These are phyloP conservation scores for Macropus fuliginosus DNA, from an alignment of 2,797 vertebrate species.

Conservation along the genomic window DNA sequence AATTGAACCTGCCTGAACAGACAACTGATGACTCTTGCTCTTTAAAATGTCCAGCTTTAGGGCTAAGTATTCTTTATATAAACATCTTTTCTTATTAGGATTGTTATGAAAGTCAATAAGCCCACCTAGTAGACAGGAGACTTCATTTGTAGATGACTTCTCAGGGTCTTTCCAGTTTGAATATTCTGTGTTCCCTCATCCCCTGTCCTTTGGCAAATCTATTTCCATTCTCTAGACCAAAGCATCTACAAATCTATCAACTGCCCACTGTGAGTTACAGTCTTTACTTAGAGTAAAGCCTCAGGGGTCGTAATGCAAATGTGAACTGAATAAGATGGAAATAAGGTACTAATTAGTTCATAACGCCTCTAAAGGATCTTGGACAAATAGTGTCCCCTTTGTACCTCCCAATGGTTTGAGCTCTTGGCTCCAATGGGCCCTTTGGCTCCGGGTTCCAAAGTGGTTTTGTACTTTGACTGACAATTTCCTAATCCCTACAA, in stretches of 20 bases:
- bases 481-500: background rate
- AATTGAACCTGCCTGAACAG: background rate
- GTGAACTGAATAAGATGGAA: background rate
- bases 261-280: background rate
- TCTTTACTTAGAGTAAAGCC: background rate
- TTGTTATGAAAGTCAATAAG: background rate
- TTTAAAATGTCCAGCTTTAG: background rate
- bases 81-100: background rate
- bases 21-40: background rate
- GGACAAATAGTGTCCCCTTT: background rate
- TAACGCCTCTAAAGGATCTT: background rate
- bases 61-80: background rate
- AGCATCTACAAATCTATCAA: background rate
- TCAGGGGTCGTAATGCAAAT: background rate
- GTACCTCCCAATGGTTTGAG: background rate
- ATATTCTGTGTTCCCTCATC: background rate
- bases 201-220: background rate
- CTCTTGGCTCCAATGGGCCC: background rate
- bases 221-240: background rate
- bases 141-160: background rate
- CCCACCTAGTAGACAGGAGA: background rate
- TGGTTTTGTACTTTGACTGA: background rate
- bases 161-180: background rate
- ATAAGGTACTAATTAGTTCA: background rate
- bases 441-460: background rate